Conservation (phyloP, 2,113 vertebrate species). For the Atractosteus spatula region DNA sequence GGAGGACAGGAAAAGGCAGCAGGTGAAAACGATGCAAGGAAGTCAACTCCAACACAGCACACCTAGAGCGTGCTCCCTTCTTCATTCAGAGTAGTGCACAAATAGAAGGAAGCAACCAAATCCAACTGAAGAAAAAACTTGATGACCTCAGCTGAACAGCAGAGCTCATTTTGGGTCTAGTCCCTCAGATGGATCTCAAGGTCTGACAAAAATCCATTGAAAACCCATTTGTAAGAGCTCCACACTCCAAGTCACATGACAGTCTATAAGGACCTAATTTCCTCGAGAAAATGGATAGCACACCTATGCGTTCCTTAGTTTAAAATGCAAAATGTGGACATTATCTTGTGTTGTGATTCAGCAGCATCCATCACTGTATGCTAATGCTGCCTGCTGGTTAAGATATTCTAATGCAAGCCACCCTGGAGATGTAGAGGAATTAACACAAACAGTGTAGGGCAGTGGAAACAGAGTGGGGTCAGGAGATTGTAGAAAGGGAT, state of each 20-base stretch:
- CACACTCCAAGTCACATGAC: conserved; percentile 58
- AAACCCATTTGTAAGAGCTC: conserved; percentile 13
- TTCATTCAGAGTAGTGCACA: background rate
- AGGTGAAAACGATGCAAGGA: no score
- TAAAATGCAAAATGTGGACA: conserved; percentile 83
- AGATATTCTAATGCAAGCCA: conserved; percentile 83
- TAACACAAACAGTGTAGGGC: conserved; percentile 76
- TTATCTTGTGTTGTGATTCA: conserved; percentile 78
- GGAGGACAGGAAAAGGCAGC: no score
- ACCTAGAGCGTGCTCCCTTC: background rate
- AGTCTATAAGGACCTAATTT: conserved; percentile 70
- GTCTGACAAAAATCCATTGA: conserved; percentile 3
- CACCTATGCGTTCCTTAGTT: conserved; percentile 73
- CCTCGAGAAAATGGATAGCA: conserved; percentile 71
- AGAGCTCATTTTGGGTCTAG: background rate
- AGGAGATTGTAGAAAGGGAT: conserved; percentile 65
- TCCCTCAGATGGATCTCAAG: background rate
- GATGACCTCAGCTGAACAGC: background rate
- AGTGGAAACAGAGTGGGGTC: conserved; percentile 72
- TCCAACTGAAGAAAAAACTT: background rate
- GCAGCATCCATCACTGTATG: conserved; percentile 79
- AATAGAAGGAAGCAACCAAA: background rate
- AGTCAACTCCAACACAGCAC: background rate
- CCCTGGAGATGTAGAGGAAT: conserved; percentile 81
- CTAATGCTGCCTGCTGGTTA: conserved; percentile 75